phyloP scores from a whole-genome alignment of 1,140 invertebrate species.

The Drosophila mojavensis region DNA sequence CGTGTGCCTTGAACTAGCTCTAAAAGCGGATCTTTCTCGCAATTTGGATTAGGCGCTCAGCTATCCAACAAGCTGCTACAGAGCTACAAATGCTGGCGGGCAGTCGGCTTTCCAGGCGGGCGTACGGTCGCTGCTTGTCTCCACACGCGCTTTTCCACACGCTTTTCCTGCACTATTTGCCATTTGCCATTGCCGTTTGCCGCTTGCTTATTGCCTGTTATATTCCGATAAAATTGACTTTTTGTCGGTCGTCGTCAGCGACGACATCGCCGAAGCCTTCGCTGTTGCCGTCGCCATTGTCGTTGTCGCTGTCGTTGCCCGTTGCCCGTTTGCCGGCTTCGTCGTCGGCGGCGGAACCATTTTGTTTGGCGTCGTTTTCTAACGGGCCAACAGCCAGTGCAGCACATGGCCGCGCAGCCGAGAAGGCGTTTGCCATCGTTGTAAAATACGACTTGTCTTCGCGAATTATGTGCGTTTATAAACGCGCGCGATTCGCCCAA shows the following conservation, averaged over 20 bases:
- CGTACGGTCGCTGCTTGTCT: slow-evolving; percentile 8
- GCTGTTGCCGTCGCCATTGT: slow-evolving; percentile 1
- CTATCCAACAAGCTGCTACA: slow-evolving; percentile 1
- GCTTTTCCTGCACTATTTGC: slow-evolving; percentile 30
- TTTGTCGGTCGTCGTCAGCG: slow-evolving; percentile 62
- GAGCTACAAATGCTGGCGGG: background rate
- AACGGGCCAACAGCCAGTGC: slow-evolving; percentile 74
- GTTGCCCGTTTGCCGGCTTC: slow-evolving; percentile 37
- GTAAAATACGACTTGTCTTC: slow-evolving; percentile 13
- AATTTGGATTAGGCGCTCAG: slow-evolving; percentile 78
- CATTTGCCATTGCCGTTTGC: slow-evolving; percentile 18
- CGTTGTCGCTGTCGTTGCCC: slow-evolving; percentile 13
- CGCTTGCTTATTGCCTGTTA: slow-evolving; percentile 73
- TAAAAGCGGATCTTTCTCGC: slow-evolving; percentile 83
- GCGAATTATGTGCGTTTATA: slow-evolving; percentile 23
- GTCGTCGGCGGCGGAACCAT: slow-evolving; percentile 58
- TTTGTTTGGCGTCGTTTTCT: slow-evolving; percentile 81
- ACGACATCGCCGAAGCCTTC: slow-evolving; percentile 8
- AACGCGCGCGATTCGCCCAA: slow-evolving; percentile 50
- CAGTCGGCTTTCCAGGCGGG: slow-evolving; percentile 54
- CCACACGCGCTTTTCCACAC: slow-evolving; percentile 17
- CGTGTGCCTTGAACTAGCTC: slow-evolving; percentile 58
- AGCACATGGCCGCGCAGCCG: slow-evolving; percentile 58
- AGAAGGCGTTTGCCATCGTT: slow-evolving; percentile 7
- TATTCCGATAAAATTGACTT: slow-evolving; percentile 82